Evolutionary conservation across 2,797 vertebrate species (phyloP), one percentile per base, ranked within the genome.

Genomic region (Scolopax bukidnonensis): DNA sequence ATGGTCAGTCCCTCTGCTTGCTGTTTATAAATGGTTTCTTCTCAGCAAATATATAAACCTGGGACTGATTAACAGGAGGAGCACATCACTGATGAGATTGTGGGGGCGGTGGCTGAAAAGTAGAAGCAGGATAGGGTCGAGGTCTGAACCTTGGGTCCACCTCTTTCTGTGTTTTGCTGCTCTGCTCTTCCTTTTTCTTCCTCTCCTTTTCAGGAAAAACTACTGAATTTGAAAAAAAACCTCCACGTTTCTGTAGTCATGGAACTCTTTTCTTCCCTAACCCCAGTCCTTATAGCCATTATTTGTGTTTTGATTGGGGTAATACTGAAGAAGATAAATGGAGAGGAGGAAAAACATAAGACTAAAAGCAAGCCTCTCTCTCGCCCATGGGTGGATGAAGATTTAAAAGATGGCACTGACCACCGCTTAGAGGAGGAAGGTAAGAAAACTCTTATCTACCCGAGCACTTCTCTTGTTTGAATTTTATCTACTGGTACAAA

Each of bases 371-470:
- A 90, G 28, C 12, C 50, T 4, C 30, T 94, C 6, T 59, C 90
- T 45, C 97, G 48, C 41, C 99, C 99, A 0, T 99, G 99, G 99
- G 98, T 98, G 32, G 98, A 99, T 89, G 98, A 99, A 96, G 99
- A 99, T 85, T 96, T 99, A 60, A 98, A 98, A 95, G 99, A 99
- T 47, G 94, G 98, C 45, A 98, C 98, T 10, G 98, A 98, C 14
- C 96, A 97, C 68, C 78, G 76, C 8, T 91, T 83, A 32, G 97
- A 53, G 59, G 98, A 98, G 71, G 97, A 98, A 88, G 98, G 99
- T 99, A 98, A 97, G 95, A 78, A 77, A 54, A 11, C 10, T 4
- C 5, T 64, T 11, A 71, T 5, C 9, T 6, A 6, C 16, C 9
- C 24, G 18, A 20, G 30, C 20, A 21, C n/a, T 75, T 50, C 2